Evolutionary conservation across 2,113 vertebrate species (phyloP), one percentile per base, ranked within the genome.

Genomic region (Actenoides lindsayi): DNA sequence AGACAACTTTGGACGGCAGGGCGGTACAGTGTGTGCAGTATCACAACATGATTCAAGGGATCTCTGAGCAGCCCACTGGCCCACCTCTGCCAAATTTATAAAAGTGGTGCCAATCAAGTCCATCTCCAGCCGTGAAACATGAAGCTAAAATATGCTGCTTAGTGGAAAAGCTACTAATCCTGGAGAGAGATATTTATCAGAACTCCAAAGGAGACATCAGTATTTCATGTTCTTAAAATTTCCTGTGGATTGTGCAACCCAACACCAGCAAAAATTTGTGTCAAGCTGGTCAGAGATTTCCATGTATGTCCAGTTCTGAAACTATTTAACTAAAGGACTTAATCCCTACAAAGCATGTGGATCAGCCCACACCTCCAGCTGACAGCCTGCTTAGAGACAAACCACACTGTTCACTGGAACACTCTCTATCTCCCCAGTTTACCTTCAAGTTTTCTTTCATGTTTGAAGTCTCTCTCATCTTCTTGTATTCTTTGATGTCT

Each of bases 391-490:
- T n/a, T 82, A 87, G 48, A 83, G 51, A 95, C 76, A 94, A 97
- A 96, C 94, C 56, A 87, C 10, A 80, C 83, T 75, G 78, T 96
- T 97, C 84, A 87, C 21, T 33, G 48, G 51, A 78, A 92, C 71
- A 83, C 35, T 30, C 37, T 50, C 31, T 42, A 24, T 44, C 80
- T 91, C 91, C 70, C 42, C 54, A 28, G 82, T 95, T 98, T 97
- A 99, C 99, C 99, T 99, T 98, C 42, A 99, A 77, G 63, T 98
- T 98, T 73, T 98, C 98, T 95, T 98, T 98, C 90, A 98, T 80
- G 93, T 98, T 97, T 23, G 98, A 94, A 73, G 97, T 98, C 11
- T 99, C 98, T 89, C 97, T 98, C 87, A 96, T 98, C 91, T 97
- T 98, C 95, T 98, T 98, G 44, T 98, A 98, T 35, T 99, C 98